Conservation (phyloP, 2,113 vertebrate species). For the Heliornis fulica region DNA sequence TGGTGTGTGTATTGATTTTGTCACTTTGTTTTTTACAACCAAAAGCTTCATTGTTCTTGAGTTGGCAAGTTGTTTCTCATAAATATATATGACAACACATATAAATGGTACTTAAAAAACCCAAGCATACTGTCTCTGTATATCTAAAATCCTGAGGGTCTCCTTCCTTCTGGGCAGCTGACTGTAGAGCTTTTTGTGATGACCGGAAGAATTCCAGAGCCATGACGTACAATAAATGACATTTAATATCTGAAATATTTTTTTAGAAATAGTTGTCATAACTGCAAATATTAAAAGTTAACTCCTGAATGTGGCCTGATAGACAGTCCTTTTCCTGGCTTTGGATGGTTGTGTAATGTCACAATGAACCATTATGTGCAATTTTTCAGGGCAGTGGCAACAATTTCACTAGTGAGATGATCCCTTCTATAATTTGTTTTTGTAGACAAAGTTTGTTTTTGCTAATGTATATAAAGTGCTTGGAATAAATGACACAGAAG, state of each 20-base stretch:
- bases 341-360: not conserved
- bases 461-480: not conserved
- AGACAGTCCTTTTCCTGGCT: not conserved
- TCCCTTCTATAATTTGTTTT: not conserved
- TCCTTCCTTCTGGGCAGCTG: constrained; percentile 22
- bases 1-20: not conserved
- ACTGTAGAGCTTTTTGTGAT: constrained; percentile 9
- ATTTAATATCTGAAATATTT: constrained; percentile 48
- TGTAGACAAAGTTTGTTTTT: not conserved
- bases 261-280: constrained; percentile 53
- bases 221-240: not conserved
- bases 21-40: not conserved
- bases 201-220: constrained; percentile 30
- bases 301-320: not conserved
- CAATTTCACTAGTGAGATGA: not conserved
- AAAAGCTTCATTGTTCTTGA: not conserved
- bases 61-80: not conserved
- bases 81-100: not conserved
- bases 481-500: not conserved
- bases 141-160: constrained; percentile 42
- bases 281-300: not conserved
- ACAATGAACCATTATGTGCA: not conserved
- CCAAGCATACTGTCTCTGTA: constrained; percentile 1
- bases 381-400: not conserved
- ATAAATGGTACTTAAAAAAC: not conserved